Percentiles rank a stretch among this genome's conserved stretches.
Evolutionary conservation across 2,113 vertebrate genomes (phyloP).

Genomic region (Columba livia): DNA sequence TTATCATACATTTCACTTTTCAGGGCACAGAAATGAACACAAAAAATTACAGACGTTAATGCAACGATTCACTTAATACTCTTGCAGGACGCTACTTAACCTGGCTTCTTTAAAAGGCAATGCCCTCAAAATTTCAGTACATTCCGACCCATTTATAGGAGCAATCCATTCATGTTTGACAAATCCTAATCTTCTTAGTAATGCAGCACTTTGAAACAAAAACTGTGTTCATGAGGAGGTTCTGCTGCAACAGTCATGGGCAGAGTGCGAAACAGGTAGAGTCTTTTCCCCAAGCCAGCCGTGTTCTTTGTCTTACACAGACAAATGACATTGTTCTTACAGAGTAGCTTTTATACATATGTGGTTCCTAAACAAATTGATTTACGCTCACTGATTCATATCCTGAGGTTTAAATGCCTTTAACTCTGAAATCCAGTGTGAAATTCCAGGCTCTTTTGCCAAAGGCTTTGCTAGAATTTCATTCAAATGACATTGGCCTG

Average conservation of each 20-base stretch:
- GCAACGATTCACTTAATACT: neutral
- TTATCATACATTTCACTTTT: neutral
- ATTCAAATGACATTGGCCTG: neutral
- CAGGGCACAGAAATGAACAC: neutral
- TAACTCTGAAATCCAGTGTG: neutral
- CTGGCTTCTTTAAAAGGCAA: conserved; percentile 48
- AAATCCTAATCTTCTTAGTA: conserved; percentile 50
- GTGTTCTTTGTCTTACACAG: neutral
- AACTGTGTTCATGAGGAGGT: neutral
- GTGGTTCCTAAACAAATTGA: neutral
- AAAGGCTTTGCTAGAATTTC: neutral
- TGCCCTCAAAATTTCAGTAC: conserved; percentile 56
- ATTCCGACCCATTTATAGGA: conserved; percentile 64
- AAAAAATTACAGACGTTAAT: neutral
- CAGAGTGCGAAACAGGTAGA: fast-evolving
- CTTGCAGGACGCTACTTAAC: conserved; percentile 1
- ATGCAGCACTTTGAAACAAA: conserved; percentile 38
- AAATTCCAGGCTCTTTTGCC: conserved; percentile 6
- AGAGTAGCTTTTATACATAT: neutral
- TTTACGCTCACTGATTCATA: neutral
- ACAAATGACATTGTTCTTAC: neutral
- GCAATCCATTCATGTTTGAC: conserved; percentile 41
- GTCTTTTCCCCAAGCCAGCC: neutral
- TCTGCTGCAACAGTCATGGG: neutral
- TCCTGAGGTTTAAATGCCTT: neutral